Percentiles rank a stretch among this genome's conserved stretches.
These are phyloP conservation scores for Polyommatus iphigenia DNA, from an alignment of 2,888 invertebrate genomes.

Conservation along the genomic window DNA sequence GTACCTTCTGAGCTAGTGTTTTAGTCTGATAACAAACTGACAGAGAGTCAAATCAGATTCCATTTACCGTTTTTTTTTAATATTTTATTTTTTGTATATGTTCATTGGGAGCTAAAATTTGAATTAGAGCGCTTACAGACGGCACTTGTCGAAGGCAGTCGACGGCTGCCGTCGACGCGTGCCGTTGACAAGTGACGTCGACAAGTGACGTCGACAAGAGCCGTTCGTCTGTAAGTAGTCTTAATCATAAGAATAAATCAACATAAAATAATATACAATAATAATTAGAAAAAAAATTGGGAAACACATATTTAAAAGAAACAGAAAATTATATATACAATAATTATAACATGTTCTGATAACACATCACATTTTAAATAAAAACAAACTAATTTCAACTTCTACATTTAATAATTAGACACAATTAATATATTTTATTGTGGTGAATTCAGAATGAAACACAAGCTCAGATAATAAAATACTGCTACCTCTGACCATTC, in stretches of 20 bases:
- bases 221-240: too few relatives aligned
- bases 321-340: too few relatives aligned
- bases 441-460: constrained; percentile 12
- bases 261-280: background rate
- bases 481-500: constrained; percentile 21
- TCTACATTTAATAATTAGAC: background rate
- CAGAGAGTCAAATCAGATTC: background rate
- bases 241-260: background rate
- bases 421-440: background rate
- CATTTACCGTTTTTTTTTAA: background rate
- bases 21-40: constrained; percentile 39
- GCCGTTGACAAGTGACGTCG: too few relatives aligned
- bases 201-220: too few relatives aligned
- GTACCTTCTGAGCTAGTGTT: constrained; percentile 54
- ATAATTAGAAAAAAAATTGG: background rate
- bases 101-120: background rate
- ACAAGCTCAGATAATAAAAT: constrained; percentile 25
- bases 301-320: background rate
- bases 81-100: background rate
- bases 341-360: too few relatives aligned
- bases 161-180: too few relatives aligned
- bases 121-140: background rate
- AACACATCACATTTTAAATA: background rate
- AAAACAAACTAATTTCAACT: background rate
- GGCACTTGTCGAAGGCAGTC: too few relatives aligned